These are phyloP conservation scores for Crotalus viridis DNA, from an alignment of 2,113 vertebrate genomes.

Conservation along the genomic window DNA sequence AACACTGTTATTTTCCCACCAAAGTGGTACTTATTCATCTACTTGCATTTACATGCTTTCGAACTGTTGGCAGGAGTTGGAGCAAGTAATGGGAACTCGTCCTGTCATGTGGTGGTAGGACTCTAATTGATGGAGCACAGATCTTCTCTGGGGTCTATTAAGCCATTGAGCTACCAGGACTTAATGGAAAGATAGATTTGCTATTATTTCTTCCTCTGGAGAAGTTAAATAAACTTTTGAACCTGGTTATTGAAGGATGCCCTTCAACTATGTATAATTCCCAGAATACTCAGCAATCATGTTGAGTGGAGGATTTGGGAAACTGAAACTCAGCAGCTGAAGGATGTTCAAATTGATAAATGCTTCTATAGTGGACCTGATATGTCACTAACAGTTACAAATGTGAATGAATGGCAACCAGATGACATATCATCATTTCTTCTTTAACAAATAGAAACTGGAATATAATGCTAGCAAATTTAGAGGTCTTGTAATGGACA, in stretches of 20 bases:
- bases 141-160: background rate
- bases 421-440: background rate
- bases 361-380: background rate
- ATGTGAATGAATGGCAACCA: background rate
- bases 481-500: background rate
- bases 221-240: background rate
- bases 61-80: background rate
- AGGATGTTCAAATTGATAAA: background rate
- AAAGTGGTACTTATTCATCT: background rate
- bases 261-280: background rate
- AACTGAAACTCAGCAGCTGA: background rate
- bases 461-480: background rate
- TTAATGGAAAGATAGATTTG: background rate
- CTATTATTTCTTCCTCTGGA: background rate
- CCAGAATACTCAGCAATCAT: background rate
- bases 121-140: background rate
- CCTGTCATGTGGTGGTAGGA: background rate
- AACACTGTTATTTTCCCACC: background rate
- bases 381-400: background rate
- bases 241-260: background rate
- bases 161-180: background rate
- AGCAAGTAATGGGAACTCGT: background rate
- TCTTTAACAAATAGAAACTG: background rate
- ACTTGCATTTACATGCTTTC: background rate
- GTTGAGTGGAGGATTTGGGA: background rate